Percentiles rank a stretch among this genome's conserved stretches.
These are phyloP conservation scores for Cacoxenus indagator DNA, from an alignment of 2,888 invertebrate genomes.

Conservation along the genomic window DNA sequence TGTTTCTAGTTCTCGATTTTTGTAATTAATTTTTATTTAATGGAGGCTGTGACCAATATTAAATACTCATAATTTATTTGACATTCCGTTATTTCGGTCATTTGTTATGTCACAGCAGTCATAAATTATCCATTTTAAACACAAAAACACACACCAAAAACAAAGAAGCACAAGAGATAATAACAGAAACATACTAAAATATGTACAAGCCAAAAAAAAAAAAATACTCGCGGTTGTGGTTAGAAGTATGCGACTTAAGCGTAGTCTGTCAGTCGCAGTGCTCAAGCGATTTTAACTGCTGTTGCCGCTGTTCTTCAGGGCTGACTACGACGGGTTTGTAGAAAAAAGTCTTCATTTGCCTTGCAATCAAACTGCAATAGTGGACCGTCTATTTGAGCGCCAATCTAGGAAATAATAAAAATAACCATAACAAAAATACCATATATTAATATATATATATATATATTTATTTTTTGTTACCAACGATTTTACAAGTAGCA, in stretches of 20 bases:
- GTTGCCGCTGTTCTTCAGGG: not conserved
- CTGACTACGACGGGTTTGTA: not conserved
- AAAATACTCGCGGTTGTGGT: not conserved
- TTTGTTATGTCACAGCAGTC: slow-evolving; percentile 15
- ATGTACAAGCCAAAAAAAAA: too few species aligned
- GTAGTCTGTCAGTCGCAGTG: too few species aligned
- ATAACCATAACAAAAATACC: not conserved
- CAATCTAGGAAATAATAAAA: not conserved
- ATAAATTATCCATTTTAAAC: slow-evolving; percentile 41
- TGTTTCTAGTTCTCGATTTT: slow-evolving; percentile 1
- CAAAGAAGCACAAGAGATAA: too few species aligned
- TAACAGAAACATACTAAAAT: too few species aligned
- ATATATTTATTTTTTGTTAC: too few species aligned
- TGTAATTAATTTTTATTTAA: slow-evolving; percentile 41
- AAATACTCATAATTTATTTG: slow-evolving; percentile 41
- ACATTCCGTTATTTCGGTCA: slow-evolving; percentile 25
- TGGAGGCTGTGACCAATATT: slow-evolving; percentile 24
- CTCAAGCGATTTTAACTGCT: not conserved
- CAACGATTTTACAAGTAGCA: too few species aligned
- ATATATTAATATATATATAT: not conserved
- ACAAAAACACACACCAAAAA: slow-evolving; percentile 13
- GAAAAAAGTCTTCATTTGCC: not conserved
- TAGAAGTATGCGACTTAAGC: slow-evolving; percentile 38
- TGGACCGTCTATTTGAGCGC: too few species aligned
- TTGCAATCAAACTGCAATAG: slow-evolving; percentile 12